Percentiles rank a stretch among this genome's conserved stretches.
Evolutionary conservation across 2,888 invertebrate genomes (phyloP).

Genomic region (Nemapogon koenigi): DNA sequence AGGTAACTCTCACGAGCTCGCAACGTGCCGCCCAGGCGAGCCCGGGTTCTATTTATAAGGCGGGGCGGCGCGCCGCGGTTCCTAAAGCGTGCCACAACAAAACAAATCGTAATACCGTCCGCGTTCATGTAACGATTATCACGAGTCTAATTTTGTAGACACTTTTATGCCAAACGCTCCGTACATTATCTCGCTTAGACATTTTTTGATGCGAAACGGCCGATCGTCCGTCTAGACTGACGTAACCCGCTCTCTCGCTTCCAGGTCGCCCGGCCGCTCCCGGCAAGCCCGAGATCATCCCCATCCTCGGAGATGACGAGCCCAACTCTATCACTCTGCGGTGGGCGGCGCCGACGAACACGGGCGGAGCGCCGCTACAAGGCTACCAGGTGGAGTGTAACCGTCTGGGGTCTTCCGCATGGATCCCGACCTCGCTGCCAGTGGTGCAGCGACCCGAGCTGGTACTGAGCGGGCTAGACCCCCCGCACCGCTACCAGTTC

Average conservation of each 20-base stretch:
- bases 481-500: constrained; percentile 89
- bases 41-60: constrained; percentile 52
- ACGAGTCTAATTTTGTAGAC: constrained; percentile 53
- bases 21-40: too few species aligned
- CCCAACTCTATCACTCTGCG: constrained; percentile 83
- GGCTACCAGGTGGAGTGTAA: constrained; percentile 82
- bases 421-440: constrained; percentile 81
- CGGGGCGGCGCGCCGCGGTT: constrained; percentile 40
- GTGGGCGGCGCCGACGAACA: constrained; percentile 82
- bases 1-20: constrained; percentile 70
- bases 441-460: constrained; percentile 76
- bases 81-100: constrained; percentile 58
- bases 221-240: neutral
- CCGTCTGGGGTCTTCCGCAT: constrained; percentile 75
- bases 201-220: too few species aligned
- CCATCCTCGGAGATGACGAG: constrained; percentile 72
- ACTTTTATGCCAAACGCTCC: constrained; percentile 44
- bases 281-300: constrained; percentile 82
- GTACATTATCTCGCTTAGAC: neutral
- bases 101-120: constrained; percentile 56
- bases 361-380: constrained; percentile 87
- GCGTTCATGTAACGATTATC: constrained; percentile 55
- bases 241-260: constrained; percentile 21
- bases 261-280: constrained; percentile 81
- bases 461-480: constrained; percentile 81